Evolutionary conservation across 2,888 invertebrate genomes (phyloP), one percentile per base, ranked within the genome.

Genomic region (Aproaerema taeniolella): DNA sequence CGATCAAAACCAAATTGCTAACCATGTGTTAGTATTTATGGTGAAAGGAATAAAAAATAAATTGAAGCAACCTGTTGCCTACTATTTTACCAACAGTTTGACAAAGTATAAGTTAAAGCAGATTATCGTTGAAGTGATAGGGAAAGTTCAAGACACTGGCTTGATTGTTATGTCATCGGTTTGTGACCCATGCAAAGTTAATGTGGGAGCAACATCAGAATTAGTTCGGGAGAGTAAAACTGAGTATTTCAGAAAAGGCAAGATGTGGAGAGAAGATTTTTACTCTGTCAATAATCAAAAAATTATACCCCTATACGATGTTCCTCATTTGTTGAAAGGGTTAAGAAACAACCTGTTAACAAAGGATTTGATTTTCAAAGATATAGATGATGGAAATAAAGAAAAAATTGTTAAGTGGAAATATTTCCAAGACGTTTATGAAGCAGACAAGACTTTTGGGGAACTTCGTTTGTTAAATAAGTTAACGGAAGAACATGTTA

Each of bases 271-370:
- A 7, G 9, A 26, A n/a, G 26, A 26, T 9, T 6, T 26, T 7
- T n/a, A 8, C 10, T 3, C 2, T 2, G n/a, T 26, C 10, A 26
- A 26, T 26, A n/a, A n/a, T 2, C 9, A 39, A 14, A 43, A 39
- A 16, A 51, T 54, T 9, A 48, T 58, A 2, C 56, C 55, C 0
- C 4, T 57, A 1, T 59, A 45, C 35, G 55, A 58, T 35, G 37
- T 37, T 8, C 55, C 60, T 10, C 55, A 58, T 43, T 14, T 57
- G 6, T 26, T 59, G 10, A 58, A 59, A 44, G 56, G 55, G 4
- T 6, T 56, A 1, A 16, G 53, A 17, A 59, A 57, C 17, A 55
- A 54, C 41, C 35, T 52, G 1, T 5, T 53, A 2, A 53, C 42
- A 0, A 55, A 58, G 42, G 42, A 57, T 7, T 6, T 20, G 20